Evolutionary conservation across 2,888 invertebrate species (phyloP).

Genomic region (Leptinotarsa peninsularis): DNA sequence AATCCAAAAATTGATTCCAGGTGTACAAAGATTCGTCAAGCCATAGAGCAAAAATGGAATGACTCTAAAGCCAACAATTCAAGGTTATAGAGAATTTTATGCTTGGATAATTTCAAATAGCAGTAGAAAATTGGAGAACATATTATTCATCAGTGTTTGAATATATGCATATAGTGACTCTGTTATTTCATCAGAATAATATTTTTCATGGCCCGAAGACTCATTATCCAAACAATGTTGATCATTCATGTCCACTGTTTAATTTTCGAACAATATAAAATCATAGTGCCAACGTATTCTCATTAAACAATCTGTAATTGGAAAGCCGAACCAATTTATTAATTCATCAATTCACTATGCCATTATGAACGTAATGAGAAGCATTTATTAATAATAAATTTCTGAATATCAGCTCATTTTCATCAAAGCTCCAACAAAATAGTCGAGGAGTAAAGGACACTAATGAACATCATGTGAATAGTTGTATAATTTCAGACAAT

Average conservation of each 20-base stretch:
- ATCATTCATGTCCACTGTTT: conserved; percentile 5
- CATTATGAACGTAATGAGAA: not conserved
- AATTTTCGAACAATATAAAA: not conserved
- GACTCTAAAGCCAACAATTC: too few relatives aligned
- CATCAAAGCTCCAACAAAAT: not conserved
- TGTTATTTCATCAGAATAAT: not conserved
- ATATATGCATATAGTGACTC: too few relatives aligned
- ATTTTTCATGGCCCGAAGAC: not conserved
- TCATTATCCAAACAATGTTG: not conserved
- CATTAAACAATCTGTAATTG: conserved; percentile 7
- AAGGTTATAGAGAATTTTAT: too few relatives aligned
- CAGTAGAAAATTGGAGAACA: too few relatives aligned
- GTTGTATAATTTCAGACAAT: too few relatives aligned
- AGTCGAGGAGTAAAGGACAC: not conserved
- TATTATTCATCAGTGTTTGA: too few relatives aligned
- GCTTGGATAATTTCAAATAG: too few relatives aligned
- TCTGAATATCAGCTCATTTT: conserved; percentile 2
- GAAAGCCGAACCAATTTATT: conserved; percentile 6
- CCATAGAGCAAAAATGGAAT: too few relatives aligned
- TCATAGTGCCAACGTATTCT: not conserved
- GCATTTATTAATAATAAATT: conserved; percentile 11
- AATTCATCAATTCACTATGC: conserved; percentile 19
- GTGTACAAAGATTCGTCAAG: too few relatives aligned
- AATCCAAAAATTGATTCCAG: too few relatives aligned
- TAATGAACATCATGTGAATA: not conserved